phyloP scores from a whole-genome alignment of 1,140 invertebrate genomes.

The Zophobas atratus region DNA sequence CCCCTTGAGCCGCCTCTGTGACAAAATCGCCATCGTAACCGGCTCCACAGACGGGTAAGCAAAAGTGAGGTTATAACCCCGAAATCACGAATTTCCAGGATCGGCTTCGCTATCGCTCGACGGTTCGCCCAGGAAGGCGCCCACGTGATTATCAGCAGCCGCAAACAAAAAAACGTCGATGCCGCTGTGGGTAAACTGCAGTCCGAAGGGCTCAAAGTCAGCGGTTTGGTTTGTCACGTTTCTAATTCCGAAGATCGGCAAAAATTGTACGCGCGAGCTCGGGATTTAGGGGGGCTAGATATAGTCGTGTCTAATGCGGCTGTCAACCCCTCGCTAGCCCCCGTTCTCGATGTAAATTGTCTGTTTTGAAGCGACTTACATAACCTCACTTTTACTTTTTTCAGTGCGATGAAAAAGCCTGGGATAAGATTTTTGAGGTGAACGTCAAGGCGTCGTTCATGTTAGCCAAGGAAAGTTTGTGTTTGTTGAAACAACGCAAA shows the following conservation, averaged over 20 bases:
- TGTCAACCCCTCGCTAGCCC: conserved; percentile 87
- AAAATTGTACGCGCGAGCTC: conserved; percentile 78
- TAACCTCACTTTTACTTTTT: conserved; percentile 5
- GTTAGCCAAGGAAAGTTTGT: conserved; percentile 89
- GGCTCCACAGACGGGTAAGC: conserved; percentile 92
- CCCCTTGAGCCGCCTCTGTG: conserved; percentile 65
- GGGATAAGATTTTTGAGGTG: conserved; percentile 97
- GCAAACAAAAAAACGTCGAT: conserved; percentile 90
- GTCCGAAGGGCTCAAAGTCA: conserved; percentile 77
- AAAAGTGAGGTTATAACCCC: conserved; percentile 54
- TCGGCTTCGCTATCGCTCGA: conserved; percentile 93
- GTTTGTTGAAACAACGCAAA: conserved; percentile 84
- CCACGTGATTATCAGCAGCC: conserved; percentile 92
- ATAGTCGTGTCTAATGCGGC: conserved; percentile 97
- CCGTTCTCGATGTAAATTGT: conserved; percentile 82
- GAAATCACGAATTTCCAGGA: conserved; percentile 73
- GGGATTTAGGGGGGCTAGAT: conserved; percentile 91
- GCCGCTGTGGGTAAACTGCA: conserved; percentile 83
- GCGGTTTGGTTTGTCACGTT: conserved; percentile 91
- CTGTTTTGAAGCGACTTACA: not conserved
- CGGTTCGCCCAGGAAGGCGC: conserved; percentile 92
- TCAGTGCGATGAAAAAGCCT: conserved; percentile 84
- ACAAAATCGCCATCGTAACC: conserved; percentile 93
- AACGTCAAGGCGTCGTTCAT: conserved; percentile 95
- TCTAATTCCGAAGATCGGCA: conserved; percentile 83